These are phyloP conservation scores for Kryptopterus vitreolus DNA, from an alignment of 2,797 vertebrate genomes.

Conservation along the genomic window DNA sequence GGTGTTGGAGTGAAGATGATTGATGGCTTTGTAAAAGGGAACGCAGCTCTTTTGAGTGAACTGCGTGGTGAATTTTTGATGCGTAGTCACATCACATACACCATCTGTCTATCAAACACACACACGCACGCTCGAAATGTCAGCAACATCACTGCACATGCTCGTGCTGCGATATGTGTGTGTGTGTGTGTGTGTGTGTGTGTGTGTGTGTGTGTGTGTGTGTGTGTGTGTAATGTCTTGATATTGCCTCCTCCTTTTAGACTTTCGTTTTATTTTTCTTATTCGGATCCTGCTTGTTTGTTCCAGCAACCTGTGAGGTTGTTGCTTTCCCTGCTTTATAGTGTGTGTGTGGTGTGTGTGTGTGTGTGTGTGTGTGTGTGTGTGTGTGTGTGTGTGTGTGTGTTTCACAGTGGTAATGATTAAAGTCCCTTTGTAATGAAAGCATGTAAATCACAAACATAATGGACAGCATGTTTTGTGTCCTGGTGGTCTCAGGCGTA, in stretches of 20 bases:
- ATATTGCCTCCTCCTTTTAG: not conserved
- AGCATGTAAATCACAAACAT: slow-evolving; percentile 5
- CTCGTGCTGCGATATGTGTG: not conserved
- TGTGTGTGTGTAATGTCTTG: slow-evolving; percentile 1
- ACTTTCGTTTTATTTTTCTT: not conserved
- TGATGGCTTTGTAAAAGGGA: slow-evolving; percentile 32
- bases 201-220: not conserved
- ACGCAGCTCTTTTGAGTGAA: not conserved
- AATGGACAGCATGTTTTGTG: slow-evolving; percentile 11
- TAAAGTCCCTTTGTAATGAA: slow-evolving; percentile 6
- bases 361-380: slow-evolving; percentile 21
- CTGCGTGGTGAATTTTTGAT: slow-evolving; percentile 27
- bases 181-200: slow-evolving; percentile 12
- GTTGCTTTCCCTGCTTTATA: not conserved
- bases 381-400: slow-evolving; percentile 2
- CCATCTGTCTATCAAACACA: slow-evolving; percentile 34
- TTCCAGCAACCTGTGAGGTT: not conserved
- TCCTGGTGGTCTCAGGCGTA: slow-evolving; percentile 35
- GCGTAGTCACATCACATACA: slow-evolving; percentile 38
- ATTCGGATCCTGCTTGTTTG: not conserved
- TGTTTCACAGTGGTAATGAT: not conserved
- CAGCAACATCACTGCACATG: slow-evolving; percentile 38
- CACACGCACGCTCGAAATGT: slow-evolving; percentile 35
- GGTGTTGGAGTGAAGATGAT: not conserved
- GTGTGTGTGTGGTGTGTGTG: not conserved